A percentile compares a stretch with the other conserved stretches of the same genome.
phyloP scores from a whole-genome alignment of 2,113 vertebrate species.

The Oryzias woworae region DNA sequence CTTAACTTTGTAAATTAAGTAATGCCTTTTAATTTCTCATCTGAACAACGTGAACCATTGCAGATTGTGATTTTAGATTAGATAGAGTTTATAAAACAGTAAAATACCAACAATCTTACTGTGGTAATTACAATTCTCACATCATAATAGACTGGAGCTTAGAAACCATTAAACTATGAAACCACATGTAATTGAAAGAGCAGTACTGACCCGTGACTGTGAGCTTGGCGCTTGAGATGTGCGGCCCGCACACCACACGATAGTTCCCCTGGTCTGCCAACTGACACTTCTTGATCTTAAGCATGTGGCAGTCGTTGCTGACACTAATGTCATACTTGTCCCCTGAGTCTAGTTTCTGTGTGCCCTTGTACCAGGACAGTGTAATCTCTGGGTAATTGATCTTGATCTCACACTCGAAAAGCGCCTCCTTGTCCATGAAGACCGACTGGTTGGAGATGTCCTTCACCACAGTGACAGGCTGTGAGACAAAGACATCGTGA shows the following conservation, averaged over 20 bases:
- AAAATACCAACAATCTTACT: too few relatives aligned
- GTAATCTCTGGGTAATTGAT: constrained; percentile 99
- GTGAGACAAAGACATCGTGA: constrained; percentile 2
- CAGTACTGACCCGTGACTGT: constrained; percentile 87
- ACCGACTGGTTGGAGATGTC: constrained; percentile 90
- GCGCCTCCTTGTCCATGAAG: constrained; percentile 83
- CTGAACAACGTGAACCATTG: too few relatives aligned
- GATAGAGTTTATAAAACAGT: too few relatives aligned
- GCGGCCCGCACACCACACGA: constrained; percentile 94
- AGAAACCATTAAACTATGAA: too few relatives aligned
- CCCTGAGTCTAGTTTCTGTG: constrained; percentile 87
- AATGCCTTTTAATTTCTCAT: too few relatives aligned
- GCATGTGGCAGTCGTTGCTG: constrained; percentile 84
- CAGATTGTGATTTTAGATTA: too few relatives aligned
- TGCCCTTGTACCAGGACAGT: constrained; percentile 98
- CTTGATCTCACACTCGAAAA: constrained; percentile 94
- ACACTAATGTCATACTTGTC: constrained; percentile 90
- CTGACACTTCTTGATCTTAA: constrained; percentile 87
- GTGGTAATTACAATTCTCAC: too few relatives aligned
- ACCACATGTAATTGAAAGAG: background rate
- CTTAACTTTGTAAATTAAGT: background rate
- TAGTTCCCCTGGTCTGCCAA: constrained; percentile 92
- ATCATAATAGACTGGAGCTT: too few relatives aligned
- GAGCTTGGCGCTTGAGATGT: constrained; percentile 94
- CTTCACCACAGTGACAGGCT: constrained; percentile 92